Base-by-base conservation (phyloP, 2,113 vertebrate species). In the Oreochromis spilurus region DNA sequence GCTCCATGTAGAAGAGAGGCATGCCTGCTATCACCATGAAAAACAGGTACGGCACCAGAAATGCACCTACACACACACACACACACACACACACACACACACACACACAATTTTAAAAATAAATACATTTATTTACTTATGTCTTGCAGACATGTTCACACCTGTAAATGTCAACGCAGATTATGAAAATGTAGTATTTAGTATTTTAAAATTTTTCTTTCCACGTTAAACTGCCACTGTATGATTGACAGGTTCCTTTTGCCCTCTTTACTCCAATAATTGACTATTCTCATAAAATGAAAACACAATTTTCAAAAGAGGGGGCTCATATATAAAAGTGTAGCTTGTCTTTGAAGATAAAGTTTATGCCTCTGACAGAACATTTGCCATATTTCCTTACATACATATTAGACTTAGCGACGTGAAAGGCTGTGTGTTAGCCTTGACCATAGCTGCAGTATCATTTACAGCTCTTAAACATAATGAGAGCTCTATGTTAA, bases 1-100 rank as follows among this genome's bases (percentile, higher is more conserved):
- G 94, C 92, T 98, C 97, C 97, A 98, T 98, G 93, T 98, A 98
- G 95, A 98, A 98, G 2, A 98, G 97, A 0, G 97, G 97, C 97
- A 97, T 98, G 6, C 97, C 97, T 0, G 97, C 97, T 38, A 98
- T 97, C 88, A 98, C 95, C 97, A 98, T 98, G 93, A 98, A 98
- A 92, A 98, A 96, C 86, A 98, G 78, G 89, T 98, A 98, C 6
- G 97, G 97, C 31, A 98, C 97, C 83, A 98, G 96, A 84, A 98
- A 98, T 4, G 97, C 97, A 70, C 97, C 97, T 98, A 88, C 67
- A 72, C 55, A 85, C 12, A 88, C 81, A 79, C 6, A 24, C 9
- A 54, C 9, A 11, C 3, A 24, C 9, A 54, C 19, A 24, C 12
- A 43, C 8, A 40, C 9, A 21, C 4, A 40, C 19, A 67, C 17